Conservation (phyloP, 2,113 vertebrate genomes). For the Chaetura pelagica region DNA sequence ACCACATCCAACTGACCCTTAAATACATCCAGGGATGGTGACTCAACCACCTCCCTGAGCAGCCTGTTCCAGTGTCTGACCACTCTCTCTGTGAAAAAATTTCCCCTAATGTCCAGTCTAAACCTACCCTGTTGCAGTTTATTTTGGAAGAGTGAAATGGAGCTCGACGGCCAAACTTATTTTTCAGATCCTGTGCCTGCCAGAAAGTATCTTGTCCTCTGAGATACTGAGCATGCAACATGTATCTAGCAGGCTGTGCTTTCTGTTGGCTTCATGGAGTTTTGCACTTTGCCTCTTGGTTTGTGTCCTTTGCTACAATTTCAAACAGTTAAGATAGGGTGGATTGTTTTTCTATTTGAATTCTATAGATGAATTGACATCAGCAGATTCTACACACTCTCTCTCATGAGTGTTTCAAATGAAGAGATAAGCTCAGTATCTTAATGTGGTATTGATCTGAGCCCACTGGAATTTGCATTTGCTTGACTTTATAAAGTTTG, state of each 20-base stretch:
- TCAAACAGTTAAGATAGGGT: neutral
- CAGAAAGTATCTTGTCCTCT: neutral
- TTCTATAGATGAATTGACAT: conserved; percentile 1
- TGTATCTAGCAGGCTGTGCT: neutral
- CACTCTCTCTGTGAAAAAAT: too few relatives aligned
- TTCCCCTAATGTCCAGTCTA: too few relatives aligned
- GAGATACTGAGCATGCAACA: neutral
- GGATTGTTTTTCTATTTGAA: conserved; percentile 32
- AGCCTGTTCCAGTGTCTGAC: too few relatives aligned
- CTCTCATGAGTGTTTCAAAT: neutral
- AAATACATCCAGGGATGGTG: too few relatives aligned
- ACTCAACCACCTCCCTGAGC: too few relatives aligned
- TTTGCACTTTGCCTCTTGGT: neutral
- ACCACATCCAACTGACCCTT: too few relatives aligned
- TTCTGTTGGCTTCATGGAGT: neutral
- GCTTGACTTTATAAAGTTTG: conserved; percentile 67
- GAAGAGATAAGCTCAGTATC: conserved; percentile 26
- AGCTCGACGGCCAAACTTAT: neutral
- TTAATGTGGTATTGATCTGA: conserved; percentile 70
- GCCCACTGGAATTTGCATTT: conserved; percentile 58
- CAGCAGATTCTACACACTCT: neutral
- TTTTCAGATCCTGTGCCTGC: neutral
- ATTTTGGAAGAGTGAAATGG: neutral
- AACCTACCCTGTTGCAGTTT: too few relatives aligned
- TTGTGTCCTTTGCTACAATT: neutral